Evolutionary conservation across 2,113 vertebrate genomes (phyloP), one percentile per base, ranked within the genome.

Genomic region (Archocentrus centrarchus): DNA sequence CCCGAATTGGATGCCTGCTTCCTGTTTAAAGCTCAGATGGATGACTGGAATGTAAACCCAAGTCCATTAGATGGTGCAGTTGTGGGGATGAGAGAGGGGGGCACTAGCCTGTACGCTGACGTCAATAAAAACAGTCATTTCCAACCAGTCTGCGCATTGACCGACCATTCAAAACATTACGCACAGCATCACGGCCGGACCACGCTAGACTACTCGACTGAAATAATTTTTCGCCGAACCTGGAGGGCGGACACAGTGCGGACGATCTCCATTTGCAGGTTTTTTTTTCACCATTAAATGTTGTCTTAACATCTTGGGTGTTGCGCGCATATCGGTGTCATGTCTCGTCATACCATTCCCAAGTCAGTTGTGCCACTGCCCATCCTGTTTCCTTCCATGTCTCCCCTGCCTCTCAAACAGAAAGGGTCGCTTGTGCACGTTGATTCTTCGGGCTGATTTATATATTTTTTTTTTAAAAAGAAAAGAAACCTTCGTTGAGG

Each of bases 111-210:
- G 75, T 62, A 50, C 87, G 93, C 90, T 95, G 94, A 95, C 94
- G 93, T 95, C 93, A 94, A 93, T 91, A 92, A 93, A 91, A 94
- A 94, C 88, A 92, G 90, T 95, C 89, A 91, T 94, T 93, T 94
- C 88, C 90, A 90, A 91, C 87, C 94, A 92, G 94, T 87, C 90
- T 94, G 93, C 94, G 94, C 93, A 94, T 80, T 90, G 92, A 94
- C 84, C 92, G 90, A 92, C 89, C 92, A 75, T 92, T 94, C 92
- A 91, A 92, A 95, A 95, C 94, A 94, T 94, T 93, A 93, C 93
- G 93, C 93, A 88, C 92, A 80, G 92, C 94, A 79, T 27, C 89
- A 83, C 90, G 79, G 88, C 93, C 81, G 94, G 91, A 93, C 82
- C 89, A 81, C 82, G 84, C 85, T 80, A 79, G 27, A 83, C 90